Percentiles rank a stretch among this genome's conserved stretches.
phyloP scores from a whole-genome alignment of 2,113 vertebrate species.

The Microtus richardsoni region DNA sequence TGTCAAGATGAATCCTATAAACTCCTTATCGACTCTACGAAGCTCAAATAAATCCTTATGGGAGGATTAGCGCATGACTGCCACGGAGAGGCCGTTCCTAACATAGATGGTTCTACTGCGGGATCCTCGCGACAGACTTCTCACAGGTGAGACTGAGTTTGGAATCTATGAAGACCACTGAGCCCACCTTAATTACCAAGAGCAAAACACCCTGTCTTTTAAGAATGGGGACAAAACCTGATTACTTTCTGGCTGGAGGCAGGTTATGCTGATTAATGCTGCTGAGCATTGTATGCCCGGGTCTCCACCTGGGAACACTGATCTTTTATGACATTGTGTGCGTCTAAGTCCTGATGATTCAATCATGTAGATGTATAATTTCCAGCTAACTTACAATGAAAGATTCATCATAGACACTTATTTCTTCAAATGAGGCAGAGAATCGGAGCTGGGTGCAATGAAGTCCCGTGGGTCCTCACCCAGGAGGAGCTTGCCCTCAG shows the following conservation, averaged over 20 bases:
- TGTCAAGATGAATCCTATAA: constrained; percentile 32
- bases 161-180: not conserved
- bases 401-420: not conserved
- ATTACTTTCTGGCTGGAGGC: not conserved
- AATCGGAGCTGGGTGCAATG: not conserved
- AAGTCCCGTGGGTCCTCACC: not conserved
- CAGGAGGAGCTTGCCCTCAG: not conserved
- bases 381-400: not conserved
- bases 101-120: not conserved
- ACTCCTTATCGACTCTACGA: constrained; percentile 16
- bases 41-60: not conserved
- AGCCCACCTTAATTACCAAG: not conserved
- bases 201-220: not conserved
- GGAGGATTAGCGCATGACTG: not conserved
- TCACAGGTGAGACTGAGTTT: not conserved
- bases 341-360: not conserved
- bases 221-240: not conserved
- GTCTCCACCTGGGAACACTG: not conserved
- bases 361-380: not conserved
- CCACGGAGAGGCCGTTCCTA: not conserved
- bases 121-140: not conserved
- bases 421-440: not conserved
- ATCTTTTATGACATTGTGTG: not conserved
- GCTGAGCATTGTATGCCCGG: not conserved
- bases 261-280: not conserved